Conservation (phyloP, 2,888 invertebrate genomes). For the Cantharis flavilabris region DNA sequence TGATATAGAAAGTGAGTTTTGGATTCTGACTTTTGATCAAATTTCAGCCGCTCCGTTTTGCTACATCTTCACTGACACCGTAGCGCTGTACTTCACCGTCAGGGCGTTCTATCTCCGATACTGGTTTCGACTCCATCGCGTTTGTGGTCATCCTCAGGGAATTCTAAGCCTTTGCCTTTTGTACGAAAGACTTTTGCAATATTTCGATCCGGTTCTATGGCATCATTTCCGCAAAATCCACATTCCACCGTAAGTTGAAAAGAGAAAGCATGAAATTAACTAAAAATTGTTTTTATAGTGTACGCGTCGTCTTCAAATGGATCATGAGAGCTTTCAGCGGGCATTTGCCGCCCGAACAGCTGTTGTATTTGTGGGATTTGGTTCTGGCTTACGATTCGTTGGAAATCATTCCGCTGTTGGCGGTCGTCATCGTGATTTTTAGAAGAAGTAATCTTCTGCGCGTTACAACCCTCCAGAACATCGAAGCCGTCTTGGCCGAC, state of each 20-base stretch:
- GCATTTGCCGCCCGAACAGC: slow-evolving; percentile 88
- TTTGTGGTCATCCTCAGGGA: slow-evolving; percentile 92
- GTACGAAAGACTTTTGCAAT: slow-evolving; percentile 88
- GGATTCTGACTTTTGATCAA: not conserved
- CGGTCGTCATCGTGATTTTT: slow-evolving; percentile 83
- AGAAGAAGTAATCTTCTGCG: slow-evolving; percentile 83
- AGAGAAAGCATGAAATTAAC: not conserved
- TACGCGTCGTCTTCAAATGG: slow-evolving; percentile 94
- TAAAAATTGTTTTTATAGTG: slow-evolving; percentile 58
- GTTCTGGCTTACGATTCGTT: slow-evolving; percentile 90
- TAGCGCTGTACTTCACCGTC: slow-evolving; percentile 86
- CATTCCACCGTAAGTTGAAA: slow-evolving; percentile 85
- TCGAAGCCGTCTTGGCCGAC: slow-evolving; percentile 87
- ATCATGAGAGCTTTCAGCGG: slow-evolving; percentile 95
- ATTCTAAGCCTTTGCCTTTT: slow-evolving; percentile 87
- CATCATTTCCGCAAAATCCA: slow-evolving; percentile 86
- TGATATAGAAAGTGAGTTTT: no score
- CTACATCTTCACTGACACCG: slow-evolving; percentile 88
- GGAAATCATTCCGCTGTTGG: slow-evolving; percentile 85
- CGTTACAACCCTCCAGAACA: slow-evolving; percentile 73
- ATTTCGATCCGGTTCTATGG: slow-evolving; percentile 89
- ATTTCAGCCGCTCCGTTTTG: slow-evolving; percentile 90
- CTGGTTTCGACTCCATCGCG: slow-evolving; percentile 89
- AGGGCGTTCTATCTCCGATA: slow-evolving; percentile 89
- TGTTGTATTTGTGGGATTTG: slow-evolving; percentile 91